Conservation (phyloP, 2,888 invertebrate genomes). For the Euclidia mi region DNA sequence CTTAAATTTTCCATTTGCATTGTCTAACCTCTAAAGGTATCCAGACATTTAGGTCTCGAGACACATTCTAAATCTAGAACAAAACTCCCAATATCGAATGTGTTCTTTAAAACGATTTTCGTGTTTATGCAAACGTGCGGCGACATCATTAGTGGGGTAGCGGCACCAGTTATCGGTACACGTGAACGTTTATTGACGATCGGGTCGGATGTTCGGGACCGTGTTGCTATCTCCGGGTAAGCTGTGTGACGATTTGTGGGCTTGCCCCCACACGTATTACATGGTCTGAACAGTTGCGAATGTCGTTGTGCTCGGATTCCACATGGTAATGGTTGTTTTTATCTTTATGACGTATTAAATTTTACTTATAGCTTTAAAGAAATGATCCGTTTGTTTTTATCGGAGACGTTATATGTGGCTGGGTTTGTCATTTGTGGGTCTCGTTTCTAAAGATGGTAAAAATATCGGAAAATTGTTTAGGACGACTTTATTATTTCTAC, state of each 20-base stretch:
- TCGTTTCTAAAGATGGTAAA: no score
- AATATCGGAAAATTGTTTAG: no score
- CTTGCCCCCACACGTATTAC: conserved; percentile 8
- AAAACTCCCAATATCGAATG: no score
- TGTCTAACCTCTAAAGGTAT: background rate
- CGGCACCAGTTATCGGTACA: conserved; percentile 38
- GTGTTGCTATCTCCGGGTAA: conserved; percentile 19
- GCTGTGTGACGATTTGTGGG: conserved; percentile 17
- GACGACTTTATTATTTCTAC: no score
- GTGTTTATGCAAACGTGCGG: conserved; percentile 7
- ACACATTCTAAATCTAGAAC: no score
- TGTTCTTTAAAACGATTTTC: background rate
- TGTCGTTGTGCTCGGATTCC: conserved; percentile 4
- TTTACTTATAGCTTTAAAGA: background rate
- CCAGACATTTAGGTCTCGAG: background rate
- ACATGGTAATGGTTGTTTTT: conserved; percentile 17
- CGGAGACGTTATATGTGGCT: no score
- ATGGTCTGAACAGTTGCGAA: conserved; percentile 1
- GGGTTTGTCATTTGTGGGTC: no score
- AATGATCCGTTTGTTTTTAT: conserved; percentile 1
- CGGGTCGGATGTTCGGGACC: conserved; percentile 26
- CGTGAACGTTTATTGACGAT: conserved; percentile 15
- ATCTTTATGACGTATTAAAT: conserved; percentile 11
- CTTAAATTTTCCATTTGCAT: conserved; percentile 37
- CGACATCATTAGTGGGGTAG: conserved; percentile 15